A percentile compares a stretch with the other conserved stretches of the same genome.
Conservation (phyloP, 2,797 vertebrate genomes). For the Periparus ater region DNA sequence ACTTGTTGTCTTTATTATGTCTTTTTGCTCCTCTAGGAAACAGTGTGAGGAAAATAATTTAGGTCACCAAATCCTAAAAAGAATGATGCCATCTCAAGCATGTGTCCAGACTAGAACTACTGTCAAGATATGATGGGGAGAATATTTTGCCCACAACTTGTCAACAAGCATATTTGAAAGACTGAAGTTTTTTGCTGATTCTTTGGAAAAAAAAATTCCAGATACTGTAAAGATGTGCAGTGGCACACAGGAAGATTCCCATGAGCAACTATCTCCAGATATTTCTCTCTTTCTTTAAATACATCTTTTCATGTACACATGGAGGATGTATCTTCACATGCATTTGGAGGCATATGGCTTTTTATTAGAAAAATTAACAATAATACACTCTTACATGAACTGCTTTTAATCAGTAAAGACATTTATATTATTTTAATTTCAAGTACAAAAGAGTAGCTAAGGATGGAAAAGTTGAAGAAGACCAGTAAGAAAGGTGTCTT, state of each 20-base stretch:
- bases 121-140: not conserved
- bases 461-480: not conserved
- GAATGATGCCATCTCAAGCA: not conserved
- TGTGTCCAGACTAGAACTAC: not conserved
- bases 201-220: not conserved
- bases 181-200: not conserved
- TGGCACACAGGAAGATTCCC: not conserved
- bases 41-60: not conserved
- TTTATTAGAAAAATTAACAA: not conserved
- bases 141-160: not conserved
- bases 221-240: not conserved
- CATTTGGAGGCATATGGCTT: not conserved
- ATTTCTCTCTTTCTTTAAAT: not conserved
- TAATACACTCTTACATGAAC: not conserved
- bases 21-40: not conserved
- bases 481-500: not conserved
- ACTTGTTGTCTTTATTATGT: not conserved
- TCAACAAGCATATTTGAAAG: not conserved
- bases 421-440: not conserved
- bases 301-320: not conserved
- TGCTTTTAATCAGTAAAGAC: not conserved
- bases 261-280: not conserved
- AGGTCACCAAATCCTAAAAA: not conserved
- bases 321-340: not conserved
- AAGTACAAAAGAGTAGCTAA: not conserved